A percentile compares a stretch with the other conserved stretches of the same genome.
Conservation (phyloP, 2,888 invertebrate species). For the Cerastis rubricosa region DNA sequence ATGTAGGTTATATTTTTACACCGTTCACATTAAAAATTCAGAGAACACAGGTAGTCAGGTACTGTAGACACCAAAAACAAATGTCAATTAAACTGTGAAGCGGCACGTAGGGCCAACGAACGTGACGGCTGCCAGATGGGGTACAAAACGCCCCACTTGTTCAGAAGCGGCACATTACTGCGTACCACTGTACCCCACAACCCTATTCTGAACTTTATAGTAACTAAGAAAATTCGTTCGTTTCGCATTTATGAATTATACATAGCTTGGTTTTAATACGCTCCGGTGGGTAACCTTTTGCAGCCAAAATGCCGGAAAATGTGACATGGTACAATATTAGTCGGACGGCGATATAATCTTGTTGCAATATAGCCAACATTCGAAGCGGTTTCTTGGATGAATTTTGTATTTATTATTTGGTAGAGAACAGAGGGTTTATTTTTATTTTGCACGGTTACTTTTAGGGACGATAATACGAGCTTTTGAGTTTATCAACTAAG, state of each 20-base stretch:
- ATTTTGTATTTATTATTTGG: conserved; percentile 45
- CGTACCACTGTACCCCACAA: conserved; percentile 37
- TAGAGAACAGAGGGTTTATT: not conserved
- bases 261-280: conserved; percentile 55
- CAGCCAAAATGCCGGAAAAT: conserved; percentile 55
- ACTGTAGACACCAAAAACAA: conserved; percentile 51
- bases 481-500: not conserved
- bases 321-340: conserved; percentile 55
- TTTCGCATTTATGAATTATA: conserved; percentile 66
- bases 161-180: conserved; percentile 45
- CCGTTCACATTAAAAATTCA: conserved; percentile 23
- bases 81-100: conserved; percentile 65
- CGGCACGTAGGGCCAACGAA: conserved; percentile 58
- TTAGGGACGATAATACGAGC: not conserved
- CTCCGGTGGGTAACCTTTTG: conserved; percentile 51
- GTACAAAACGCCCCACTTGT: conserved; percentile 48
- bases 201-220: conserved; percentile 44
- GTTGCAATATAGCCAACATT: conserved; percentile 36
- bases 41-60: conserved; percentile 21
- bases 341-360: conserved; percentile 29
- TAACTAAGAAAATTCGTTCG: conserved; percentile 57
- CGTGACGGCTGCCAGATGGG: conserved; percentile 63
- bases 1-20: conserved; percentile 29
- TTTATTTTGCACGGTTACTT: not conserved
- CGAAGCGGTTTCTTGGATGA: conserved; percentile 13